Evolutionary conservation across 2,797 vertebrate genomes (phyloP), one percentile per base, ranked within the genome.

Genomic region (Diceros bicornis): DNA sequence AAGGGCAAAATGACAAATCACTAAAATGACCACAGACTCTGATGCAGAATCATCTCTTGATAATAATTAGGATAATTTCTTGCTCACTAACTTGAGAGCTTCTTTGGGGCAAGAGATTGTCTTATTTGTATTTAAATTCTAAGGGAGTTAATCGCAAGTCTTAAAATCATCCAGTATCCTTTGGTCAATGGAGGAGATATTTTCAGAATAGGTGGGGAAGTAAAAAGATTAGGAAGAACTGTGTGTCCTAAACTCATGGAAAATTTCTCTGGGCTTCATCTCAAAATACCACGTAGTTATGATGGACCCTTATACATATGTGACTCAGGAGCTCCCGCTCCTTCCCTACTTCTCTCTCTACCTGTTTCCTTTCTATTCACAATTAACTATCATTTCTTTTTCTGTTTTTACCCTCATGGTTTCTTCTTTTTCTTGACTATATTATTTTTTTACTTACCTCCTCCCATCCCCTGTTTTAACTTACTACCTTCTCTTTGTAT

Each of bases 61-160:
- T 89, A 72, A 66, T 59, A 93, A 86, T 37, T 91, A 82, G 27
- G 82, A 64, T 27, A 66, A 61, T n/a, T 86, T 95, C 61, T 97
- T 34, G 75, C 12, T 91, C 17, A 91, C 55, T 95, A 91, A 47
- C 25, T 32, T 59, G 9, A 55, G 34, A 78, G 2, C 55, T 90
- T 12, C 32, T 50, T 37, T n/a, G 59, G 21, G 69, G 44, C 14
- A 86, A 52, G 23, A 89, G 10, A 69, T 32, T 74, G 10, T 34
- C 50, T 47, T 96, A 91, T 59, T 89, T 79, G 25, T 92, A 62
- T 75, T 87, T 96, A 77, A n/a, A 66, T 96, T 44, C 9, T 90
- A 62, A 55, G 2, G 1, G 10, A 59, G 34, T 47, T 94, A 82
- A 83, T 85, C 44, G 23, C 23, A 91, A n/a, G 17, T 84, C 25